Evolutionary conservation across 2,797 vertebrate genomes (phyloP).

Genomic region (Tenualosa thibaudeaui): DNA sequence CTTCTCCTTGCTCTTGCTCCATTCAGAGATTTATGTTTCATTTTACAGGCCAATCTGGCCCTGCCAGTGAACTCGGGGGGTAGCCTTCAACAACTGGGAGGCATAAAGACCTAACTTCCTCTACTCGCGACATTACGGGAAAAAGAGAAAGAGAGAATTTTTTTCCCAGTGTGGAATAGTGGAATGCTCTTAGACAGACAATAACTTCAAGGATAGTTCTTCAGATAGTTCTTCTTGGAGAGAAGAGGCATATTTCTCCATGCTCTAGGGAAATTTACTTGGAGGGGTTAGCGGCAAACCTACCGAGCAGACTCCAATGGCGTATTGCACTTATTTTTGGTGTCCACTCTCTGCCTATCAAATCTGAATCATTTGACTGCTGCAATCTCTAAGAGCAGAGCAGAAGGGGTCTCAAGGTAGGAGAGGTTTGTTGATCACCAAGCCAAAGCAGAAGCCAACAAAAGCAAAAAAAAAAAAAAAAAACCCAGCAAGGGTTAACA

Average conservation of each 20-base stretch:
- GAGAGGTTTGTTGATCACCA: slow-evolving; percentile 31
- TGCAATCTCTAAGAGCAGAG: neutral
- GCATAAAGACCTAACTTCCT: slow-evolving; percentile 25
- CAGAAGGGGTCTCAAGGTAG: slow-evolving; percentile 35
- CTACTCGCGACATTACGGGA: slow-evolving; percentile 26
- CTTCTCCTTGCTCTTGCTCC: slow-evolving; percentile 32
- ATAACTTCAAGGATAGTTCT: slow-evolving; percentile 5
- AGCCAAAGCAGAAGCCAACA: slow-evolving; percentile 13
- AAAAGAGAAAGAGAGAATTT: neutral
- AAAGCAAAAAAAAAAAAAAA: slow-evolving; percentile 13
- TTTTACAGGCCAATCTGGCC: slow-evolving; percentile 40
- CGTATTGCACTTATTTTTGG: neutral
- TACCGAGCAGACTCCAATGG: slow-evolving; percentile 1
- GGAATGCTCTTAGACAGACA: slow-evolving; percentile 1
- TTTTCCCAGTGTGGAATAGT: slow-evolving; percentile 2
- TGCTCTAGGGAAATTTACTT: neutral
- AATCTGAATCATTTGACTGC: slow-evolving; percentile 1
- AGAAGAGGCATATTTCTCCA: neutral
- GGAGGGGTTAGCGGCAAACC: neutral
- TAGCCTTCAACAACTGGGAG: slow-evolving; percentile 29
- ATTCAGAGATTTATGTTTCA: slow-evolving; percentile 46
- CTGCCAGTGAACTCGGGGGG: slow-evolving; percentile 40
- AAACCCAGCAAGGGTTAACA: neutral
- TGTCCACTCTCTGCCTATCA: neutral
- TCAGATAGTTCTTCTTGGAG: neutral